Conservation (phyloP, 2,888 invertebrate species). For the Amphipyra berbera region DNA sequence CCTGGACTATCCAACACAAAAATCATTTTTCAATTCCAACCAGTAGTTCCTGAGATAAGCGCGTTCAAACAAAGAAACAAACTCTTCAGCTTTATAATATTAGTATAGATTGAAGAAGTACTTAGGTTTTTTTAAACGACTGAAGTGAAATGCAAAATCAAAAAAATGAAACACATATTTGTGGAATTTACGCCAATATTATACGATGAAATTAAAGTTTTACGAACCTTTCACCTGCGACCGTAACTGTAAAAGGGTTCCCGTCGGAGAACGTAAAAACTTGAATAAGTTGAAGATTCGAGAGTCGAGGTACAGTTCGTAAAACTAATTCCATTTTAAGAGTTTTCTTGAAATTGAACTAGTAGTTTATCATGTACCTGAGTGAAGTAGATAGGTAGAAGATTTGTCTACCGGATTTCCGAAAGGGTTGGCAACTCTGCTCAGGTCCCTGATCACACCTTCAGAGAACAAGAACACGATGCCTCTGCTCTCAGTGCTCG, state of each 20-base stretch:
- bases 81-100: too few species aligned
- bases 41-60: too few species aligned
- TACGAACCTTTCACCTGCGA: neutral
- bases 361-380: neutral
- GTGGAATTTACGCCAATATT: neutral
- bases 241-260: neutral
- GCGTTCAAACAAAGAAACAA: too few species aligned
- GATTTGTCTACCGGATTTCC: neutral
- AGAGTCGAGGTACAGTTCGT: neutral
- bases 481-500: constrained; percentile 94
- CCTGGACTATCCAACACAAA: too few species aligned
- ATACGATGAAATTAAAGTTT: constrained; percentile 4
- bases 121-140: too few species aligned
- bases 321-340: constrained; percentile 2
- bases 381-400: neutral
- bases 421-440: too few species aligned
- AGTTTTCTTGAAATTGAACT: constrained; percentile 4
- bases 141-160: too few species aligned
- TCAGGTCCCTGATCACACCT: too few species aligned
- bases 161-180: too few species aligned
- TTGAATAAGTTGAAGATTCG: neutral
- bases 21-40: too few species aligned
- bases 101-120: too few species aligned
- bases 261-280: neutral
- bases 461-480: constrained; percentile 97